phyloP scores from a whole-genome alignment of 2,888 invertebrate species.

The Amblyjoppa fuscipennis region DNA sequence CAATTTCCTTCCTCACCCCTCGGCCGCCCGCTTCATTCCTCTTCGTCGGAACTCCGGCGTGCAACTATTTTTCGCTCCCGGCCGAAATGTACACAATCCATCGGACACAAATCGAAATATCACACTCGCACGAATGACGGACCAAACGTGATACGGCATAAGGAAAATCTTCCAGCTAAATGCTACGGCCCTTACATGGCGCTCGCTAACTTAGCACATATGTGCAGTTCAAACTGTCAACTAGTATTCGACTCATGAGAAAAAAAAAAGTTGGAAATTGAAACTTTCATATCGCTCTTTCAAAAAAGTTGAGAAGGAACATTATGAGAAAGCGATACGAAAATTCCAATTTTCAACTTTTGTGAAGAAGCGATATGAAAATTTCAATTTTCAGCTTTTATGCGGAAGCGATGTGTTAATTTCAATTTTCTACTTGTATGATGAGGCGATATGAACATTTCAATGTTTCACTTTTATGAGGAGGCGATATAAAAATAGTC shows the following conservation, averaged over 20 bases:
- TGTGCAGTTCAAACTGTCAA: neutral
- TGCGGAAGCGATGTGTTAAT: too few relatives aligned
- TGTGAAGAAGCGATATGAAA: too few relatives aligned
- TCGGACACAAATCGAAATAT: conserved; percentile 10
- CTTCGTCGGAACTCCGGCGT: neutral
- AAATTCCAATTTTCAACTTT: too few relatives aligned
- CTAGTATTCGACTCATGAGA: neutral
- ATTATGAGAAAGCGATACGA: too few relatives aligned
- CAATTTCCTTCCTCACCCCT: conserved; percentile 58
- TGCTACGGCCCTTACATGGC: neutral
- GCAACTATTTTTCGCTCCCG: conserved; percentile 11
- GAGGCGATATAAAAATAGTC: too few relatives aligned
- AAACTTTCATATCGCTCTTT: too few relatives aligned
- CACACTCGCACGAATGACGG: neutral
- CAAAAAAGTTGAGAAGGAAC: too few relatives aligned
- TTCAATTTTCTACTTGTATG: too few relatives aligned
- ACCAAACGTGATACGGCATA: neutral
- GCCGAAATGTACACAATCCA: neutral
- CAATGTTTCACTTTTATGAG: too few relatives aligned
- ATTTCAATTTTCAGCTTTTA: too few relatives aligned
- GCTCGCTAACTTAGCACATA: neutral
- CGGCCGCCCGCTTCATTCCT: conserved; percentile 13
- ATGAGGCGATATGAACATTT: too few relatives aligned
- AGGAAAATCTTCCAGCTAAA: neutral
- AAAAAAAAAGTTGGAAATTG: neutral